Evolutionary conservation across 2,888 invertebrate genomes (phyloP), one percentile per base, ranked within the genome.

Genomic region (Linnaemya tessellans): DNA sequence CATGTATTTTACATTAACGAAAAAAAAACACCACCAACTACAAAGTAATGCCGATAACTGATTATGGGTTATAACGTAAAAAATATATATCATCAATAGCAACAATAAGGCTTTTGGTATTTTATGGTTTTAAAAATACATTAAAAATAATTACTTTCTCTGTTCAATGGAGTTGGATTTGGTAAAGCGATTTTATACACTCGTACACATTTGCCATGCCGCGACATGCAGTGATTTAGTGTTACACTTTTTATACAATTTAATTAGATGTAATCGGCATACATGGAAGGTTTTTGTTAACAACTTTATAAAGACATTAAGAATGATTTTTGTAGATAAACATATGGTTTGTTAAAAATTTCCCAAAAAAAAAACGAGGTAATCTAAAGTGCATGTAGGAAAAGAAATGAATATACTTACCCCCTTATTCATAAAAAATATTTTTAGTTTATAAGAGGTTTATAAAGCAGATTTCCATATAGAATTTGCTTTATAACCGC

Each of bases 11-110:
- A 35, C 49, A 7, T 15, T n/a, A 73, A 46, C 13, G 54, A 83
- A 62, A 62, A 10, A 67, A 62, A 10, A 41, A 60, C 9, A 15
- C 3, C 30, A 30, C 3, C 30, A 71, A 77, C 58, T 41, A 77
- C 60, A 75, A 80, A 82, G 77, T 64, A 30, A 67, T 38, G 58
- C 79, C 84, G 84, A 77, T 84, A 20, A 22, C 54, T 80, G 84
- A 84, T 84, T 84, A 77, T 62, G 41, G 75, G 80, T 71, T 67
- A 67, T 11, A 65, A 49, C 22, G 22, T 65, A 67, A 77, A n/a
- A n/a, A n/a, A 41, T 80, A 77, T 65, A 30, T 80, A 80, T 60
- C 46, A 62, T 70, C 70, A 74, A 80, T 71, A 75, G 80, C 49
- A 79, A 74, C 60, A n/a, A n/a, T n/a, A 30, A 77, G 38, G 46